phyloP scores from a whole-genome alignment of 1,140 invertebrate genomes.

The Olivierus martensii region DNA sequence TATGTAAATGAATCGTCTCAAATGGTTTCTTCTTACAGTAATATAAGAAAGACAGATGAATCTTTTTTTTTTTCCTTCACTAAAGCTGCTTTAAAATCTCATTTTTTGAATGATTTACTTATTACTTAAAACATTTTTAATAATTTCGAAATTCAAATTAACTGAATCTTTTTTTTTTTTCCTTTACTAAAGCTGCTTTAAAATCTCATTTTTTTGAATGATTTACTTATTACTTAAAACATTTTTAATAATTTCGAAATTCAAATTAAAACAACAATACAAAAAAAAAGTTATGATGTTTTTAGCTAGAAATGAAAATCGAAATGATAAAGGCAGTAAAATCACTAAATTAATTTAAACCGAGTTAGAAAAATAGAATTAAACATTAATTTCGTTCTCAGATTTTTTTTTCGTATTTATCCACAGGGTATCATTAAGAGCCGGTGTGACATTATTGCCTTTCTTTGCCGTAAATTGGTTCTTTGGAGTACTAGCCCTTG shows the following conservation, averaged over 20 bases:
- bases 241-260: neutral
- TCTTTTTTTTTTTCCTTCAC: neutral
- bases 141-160: neutral
- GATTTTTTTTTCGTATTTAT: too few species aligned
- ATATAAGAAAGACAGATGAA: too few species aligned
- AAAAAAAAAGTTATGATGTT: too few species aligned
- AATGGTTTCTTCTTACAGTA: neutral
- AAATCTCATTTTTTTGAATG: neutral
- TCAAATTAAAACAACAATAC: too few species aligned
- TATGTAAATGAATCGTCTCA: neutral
- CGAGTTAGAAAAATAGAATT: too few species aligned
- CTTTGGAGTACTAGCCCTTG: constrained; percentile 51
- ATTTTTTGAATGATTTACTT: neutral
- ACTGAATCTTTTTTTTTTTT: too few species aligned
- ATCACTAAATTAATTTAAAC: too few species aligned
- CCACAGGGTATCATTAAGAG: constrained; percentile 30
- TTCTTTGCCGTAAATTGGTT: constrained; percentile 50
- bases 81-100: neutral
- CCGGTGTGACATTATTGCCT: constrained; percentile 42
- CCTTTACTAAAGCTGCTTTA: neutral
- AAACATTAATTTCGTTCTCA: too few species aligned
- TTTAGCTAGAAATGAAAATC: neutral
- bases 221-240: neutral
- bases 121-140: neutral
- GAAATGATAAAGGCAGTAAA: too few species aligned